phyloP scores from a whole-genome alignment of 2,113 vertebrate genomes.

The Genyomyrus donnyi region DNA sequence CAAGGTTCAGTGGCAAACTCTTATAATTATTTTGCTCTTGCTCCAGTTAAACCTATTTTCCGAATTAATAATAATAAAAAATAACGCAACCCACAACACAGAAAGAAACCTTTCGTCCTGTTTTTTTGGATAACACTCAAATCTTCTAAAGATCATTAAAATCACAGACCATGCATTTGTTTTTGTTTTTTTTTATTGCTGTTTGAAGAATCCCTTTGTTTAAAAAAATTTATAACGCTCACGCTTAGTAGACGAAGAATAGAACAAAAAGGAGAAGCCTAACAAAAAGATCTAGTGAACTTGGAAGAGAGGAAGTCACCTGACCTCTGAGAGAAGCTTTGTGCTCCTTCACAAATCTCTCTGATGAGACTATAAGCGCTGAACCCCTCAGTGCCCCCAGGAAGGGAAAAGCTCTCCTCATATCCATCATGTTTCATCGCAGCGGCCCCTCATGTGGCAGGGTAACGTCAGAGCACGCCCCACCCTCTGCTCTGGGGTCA shows the following conservation, averaged over 20 bases:
- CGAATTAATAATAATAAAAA: background rate
- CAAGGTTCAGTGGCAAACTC: background rate
- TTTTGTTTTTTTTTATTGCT: background rate
- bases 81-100: background rate
- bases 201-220: slow-evolving; percentile 6
- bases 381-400: slow-evolving; percentile 36
- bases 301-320: slow-evolving; percentile 35
- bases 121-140: background rate
- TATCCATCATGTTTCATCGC: slow-evolving; percentile 50
- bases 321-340: slow-evolving; percentile 38
- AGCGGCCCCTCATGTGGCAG: slow-evolving; percentile 30
- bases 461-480: slow-evolving; percentile 37
- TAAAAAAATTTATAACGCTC: slow-evolving; percentile 15
- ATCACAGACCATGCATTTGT: background rate
- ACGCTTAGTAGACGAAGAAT: slow-evolving; percentile 15
- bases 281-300: slow-evolving; percentile 35
- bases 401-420: slow-evolving; percentile 50
- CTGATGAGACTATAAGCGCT: slow-evolving; percentile 38
- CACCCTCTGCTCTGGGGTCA: slow-evolving; percentile 22
- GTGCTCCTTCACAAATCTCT: slow-evolving; percentile 35
- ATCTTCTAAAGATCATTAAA: background rate
- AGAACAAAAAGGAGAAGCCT: slow-evolving; percentile 11
- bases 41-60: background rate
- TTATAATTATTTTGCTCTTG: background rate
- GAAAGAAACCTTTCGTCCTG: background rate